Base-by-base conservation (phyloP, 2,888 invertebrate species). In the Latrodectus elegans region DNA sequence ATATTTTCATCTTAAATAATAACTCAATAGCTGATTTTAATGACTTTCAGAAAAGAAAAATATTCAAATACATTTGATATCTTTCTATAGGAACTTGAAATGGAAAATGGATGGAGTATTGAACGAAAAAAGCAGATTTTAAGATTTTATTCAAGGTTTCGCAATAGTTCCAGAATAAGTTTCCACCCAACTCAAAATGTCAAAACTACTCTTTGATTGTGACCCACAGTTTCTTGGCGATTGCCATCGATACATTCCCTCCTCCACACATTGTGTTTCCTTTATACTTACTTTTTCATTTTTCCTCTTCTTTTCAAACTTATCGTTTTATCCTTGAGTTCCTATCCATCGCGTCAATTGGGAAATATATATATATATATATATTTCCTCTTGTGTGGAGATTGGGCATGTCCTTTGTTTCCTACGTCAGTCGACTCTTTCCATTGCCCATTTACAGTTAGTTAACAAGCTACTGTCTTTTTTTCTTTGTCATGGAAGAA, bases 191-290 rank as follows among this genome's bases (percentile, higher is more conserved):
- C 55, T 80, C 65, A n/a, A 51, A 26, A 74, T 73, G 73, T 81
- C 81, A 74, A 74, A 81, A 80, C 53, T 74, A 74, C 67, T 73
- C 73, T 74, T 73, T 81, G 81, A 81, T 81, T 81, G 53, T 67
- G 73, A 64, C 22, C 65, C 52, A 38, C 17, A 53, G 67, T 73
- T 67, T 74, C 53, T 73, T 81, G 64, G 67, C 73, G 51, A 72
- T 74, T 72, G 65, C 74, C 67, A 81, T 74, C 81, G 65, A 72
- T 67, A 81, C 64, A 74, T 53, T 74, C 64, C 60, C n/a, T 51
- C 67, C 52, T 38, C 67, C 11, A 15, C 11, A 15, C 55, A 60
- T 22, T 75, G n/a, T 53, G 17, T 74, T 2, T 51, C 15, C 71
- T 76, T 14, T 49, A 76, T 76, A 38, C 38, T 38, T 38, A 38